Evolutionary conservation across 1,140 invertebrate species (phyloP).

Genomic region (Pteromalus puparum): DNA sequence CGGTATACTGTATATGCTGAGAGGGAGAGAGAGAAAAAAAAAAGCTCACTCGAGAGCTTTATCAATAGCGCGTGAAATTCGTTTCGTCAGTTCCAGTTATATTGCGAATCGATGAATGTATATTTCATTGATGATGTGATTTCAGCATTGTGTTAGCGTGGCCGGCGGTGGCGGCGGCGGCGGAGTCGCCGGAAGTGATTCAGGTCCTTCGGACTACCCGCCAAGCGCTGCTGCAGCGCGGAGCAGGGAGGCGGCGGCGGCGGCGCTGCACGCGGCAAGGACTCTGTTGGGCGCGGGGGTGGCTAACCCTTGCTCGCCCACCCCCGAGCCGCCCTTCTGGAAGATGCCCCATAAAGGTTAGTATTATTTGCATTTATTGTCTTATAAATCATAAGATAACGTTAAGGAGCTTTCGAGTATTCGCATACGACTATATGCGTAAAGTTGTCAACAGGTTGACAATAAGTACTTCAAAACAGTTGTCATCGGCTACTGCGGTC

Average conservation of each 20-base stretch:
- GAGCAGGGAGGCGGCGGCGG: slow-evolving; percentile 73
- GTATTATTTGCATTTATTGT: slow-evolving; percentile 50
- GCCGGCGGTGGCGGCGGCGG: slow-evolving; percentile 67
- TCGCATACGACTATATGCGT: too few relatives aligned
- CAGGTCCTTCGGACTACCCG: slow-evolving; percentile 72
- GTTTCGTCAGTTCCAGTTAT: neutral
- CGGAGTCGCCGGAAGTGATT: slow-evolving; percentile 67
- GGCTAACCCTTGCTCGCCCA: slow-evolving; percentile 76
- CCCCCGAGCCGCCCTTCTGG: slow-evolving; percentile 77
- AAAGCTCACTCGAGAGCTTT: neutral
- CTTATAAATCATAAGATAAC: neutral
- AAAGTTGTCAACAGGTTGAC: too few relatives aligned
- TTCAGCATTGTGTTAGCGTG: slow-evolving; percentile 75
- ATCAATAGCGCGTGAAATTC: neutral
- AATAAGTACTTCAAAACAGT: neutral
- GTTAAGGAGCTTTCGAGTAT: too few relatives aligned
- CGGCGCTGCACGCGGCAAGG: slow-evolving; percentile 75
- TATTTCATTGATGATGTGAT: slow-evolving; percentile 41
- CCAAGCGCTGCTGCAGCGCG: slow-evolving; percentile 74
- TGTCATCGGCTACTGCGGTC: slow-evolving; percentile 16
- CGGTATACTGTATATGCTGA: neutral
- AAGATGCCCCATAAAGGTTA: slow-evolving; percentile 79
- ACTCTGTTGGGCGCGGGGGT: slow-evolving; percentile 77
- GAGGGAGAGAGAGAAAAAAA: neutral
- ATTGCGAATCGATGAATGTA: neutral